Evolutionary conservation across 1,140 invertebrate genomes (phyloP).

Genomic region (Aphelenchoides fujianensis): DNA sequence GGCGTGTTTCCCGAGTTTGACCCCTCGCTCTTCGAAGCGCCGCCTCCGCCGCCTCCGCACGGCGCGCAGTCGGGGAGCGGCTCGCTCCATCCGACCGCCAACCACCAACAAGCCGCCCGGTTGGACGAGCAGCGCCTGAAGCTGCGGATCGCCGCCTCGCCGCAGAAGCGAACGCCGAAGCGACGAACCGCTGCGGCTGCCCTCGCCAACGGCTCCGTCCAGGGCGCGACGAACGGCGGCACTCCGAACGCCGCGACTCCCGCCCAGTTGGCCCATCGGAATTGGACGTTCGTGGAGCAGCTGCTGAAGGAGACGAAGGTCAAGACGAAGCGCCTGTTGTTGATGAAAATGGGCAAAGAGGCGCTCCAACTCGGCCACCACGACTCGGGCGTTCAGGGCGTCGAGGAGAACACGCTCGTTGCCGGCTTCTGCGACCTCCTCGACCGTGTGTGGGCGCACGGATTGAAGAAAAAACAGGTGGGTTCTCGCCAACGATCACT

Average conservation of each 20-base stretch:
- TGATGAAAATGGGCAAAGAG: constrained; percentile 96
- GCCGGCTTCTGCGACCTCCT: constrained; percentile 92
- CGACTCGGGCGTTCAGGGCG: constrained; percentile 69
- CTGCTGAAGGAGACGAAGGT: constrained; percentile 72
- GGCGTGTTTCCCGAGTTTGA: constrained; percentile 37
- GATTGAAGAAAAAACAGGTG: constrained; percentile 78
- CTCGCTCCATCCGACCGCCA: no score
- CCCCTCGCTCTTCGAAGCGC: constrained; percentile 28
- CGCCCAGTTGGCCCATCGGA: constrained; percentile 77
- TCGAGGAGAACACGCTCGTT: constrained; percentile 96
- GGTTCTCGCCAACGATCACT: not conserved
- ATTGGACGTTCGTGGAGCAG: constrained; percentile 96
- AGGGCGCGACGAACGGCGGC: no score
- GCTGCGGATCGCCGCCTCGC: not conserved
- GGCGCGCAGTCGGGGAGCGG: not conserved
- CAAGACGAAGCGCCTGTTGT: constrained; percentile 86
- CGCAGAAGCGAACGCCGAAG: constrained; percentile 7
- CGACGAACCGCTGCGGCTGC: no score
- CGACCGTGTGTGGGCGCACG: constrained; percentile 96
- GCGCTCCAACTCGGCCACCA: constrained; percentile 75
- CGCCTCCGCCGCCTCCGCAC: not conserved
- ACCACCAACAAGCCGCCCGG: no score
- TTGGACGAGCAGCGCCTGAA: constrained; percentile 9
- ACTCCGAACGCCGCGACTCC: constrained; percentile 32
- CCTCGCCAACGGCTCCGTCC: no score